Conservation (phyloP, 2,113 vertebrate genomes). For the Oreochromis spilurus region DNA sequence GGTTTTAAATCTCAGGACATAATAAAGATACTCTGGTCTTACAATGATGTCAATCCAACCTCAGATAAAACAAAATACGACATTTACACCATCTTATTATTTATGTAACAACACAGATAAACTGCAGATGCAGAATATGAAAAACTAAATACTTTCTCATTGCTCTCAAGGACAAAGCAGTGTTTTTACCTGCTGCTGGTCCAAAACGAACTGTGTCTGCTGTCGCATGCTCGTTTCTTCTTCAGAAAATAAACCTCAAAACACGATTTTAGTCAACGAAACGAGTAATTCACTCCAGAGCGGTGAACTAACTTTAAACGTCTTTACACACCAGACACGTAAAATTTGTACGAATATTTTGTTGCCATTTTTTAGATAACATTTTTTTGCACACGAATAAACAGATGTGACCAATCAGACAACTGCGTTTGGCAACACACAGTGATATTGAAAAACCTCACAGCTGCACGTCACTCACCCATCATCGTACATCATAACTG, state of each 20-base stretch:
- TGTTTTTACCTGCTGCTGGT: not conserved
- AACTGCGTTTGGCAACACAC: not conserved
- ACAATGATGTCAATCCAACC: not conserved
- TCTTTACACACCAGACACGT: not conserved
- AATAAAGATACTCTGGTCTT: not conserved
- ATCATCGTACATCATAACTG: not conserved
- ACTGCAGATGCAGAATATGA: no score
- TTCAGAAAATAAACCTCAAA: no score
- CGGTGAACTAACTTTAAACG: no score
- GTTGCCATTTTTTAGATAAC: rapidly evolving
- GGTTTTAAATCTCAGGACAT: not conserved
- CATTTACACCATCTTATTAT: not conserved
- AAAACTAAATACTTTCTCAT: not conserved
- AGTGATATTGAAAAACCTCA: not conserved
- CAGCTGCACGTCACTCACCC: not conserved
- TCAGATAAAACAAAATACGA: not conserved
- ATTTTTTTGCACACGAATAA: rapidly evolving
- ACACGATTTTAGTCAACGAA: not conserved
- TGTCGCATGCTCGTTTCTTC: not conserved
- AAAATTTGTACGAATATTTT: not conserved
- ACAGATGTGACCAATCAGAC: not conserved
- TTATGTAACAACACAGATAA: not conserved
- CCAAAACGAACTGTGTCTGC: rapidly evolving
- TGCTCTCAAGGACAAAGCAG: not conserved
- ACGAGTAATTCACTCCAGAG: not conserved